These are phyloP conservation scores for Epinotia demarniana DNA, from an alignment of 2,888 invertebrate species.

Conservation along the genomic window DNA sequence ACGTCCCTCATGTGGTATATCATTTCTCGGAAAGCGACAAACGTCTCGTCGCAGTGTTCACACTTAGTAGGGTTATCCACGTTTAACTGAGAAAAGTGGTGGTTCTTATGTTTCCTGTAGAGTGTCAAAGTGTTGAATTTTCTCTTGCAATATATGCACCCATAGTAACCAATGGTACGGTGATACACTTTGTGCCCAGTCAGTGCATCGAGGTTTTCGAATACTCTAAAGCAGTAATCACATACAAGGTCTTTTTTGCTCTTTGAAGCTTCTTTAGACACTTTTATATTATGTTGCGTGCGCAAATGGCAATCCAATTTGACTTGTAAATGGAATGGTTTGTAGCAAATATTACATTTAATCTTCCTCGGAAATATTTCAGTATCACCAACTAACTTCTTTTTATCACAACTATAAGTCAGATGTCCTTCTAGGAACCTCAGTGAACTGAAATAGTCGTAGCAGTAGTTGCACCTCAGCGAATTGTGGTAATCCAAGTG, in stretches of 20 bases:
- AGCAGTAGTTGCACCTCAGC: conserved; percentile 80
- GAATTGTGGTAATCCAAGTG: conserved; percentile 81
- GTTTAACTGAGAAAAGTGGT: conserved; percentile 73
- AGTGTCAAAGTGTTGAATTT: conserved; percentile 80
- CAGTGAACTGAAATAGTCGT: conserved; percentile 74
- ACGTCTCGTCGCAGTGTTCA: conserved; percentile 83
- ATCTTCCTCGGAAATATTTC: conserved; percentile 74
- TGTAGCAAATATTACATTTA: conserved; percentile 79
- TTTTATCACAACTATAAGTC: conserved; percentile 76
- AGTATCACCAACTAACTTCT: conserved; percentile 73
- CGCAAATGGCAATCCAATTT: conserved; percentile 80
- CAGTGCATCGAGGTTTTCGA: conserved; percentile 75
- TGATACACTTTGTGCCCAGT: conserved; percentile 76
- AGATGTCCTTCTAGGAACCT: conserved; percentile 79
- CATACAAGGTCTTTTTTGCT: conserved; percentile 71
- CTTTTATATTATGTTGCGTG: conserved; percentile 69
- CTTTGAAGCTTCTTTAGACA: conserved; percentile 60
- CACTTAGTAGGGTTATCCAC: conserved; percentile 77
- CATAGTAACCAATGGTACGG: conserved; percentile 73
- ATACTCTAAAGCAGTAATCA: conserved; percentile 79
- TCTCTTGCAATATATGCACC: conserved; percentile 80
- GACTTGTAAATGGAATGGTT: conserved; percentile 79
- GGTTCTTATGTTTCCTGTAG: conserved; percentile 81
- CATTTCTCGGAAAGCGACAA: conserved; percentile 82
- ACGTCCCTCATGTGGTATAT: conserved; percentile 79